Evolutionary conservation across 2,797 vertebrate genomes (phyloP), one percentile per base, ranked within the genome.

Genomic region (Rhynchotus rufescens): DNA sequence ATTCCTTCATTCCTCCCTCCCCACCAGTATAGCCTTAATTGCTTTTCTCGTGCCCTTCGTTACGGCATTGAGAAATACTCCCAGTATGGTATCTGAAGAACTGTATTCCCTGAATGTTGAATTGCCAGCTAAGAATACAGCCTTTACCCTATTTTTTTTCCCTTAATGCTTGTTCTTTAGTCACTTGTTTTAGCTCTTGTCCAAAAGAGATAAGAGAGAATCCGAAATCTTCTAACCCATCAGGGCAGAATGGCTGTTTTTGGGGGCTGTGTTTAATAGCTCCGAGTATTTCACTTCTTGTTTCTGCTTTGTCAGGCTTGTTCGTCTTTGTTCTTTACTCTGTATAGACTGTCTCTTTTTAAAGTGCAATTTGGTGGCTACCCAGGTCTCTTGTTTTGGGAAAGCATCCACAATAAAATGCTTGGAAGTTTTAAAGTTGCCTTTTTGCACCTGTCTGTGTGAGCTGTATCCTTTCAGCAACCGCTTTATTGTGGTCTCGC

Each of bases 141-240:
- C 44, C 57, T 68, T 65, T 80, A 0, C 75, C 87, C 52, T 72
- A 21, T 51, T 61, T 45, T 49, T 61, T 66, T 10, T 75, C 89
- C 85, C 78, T 42, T 77, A 38, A 6, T 8, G 3, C n/a, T 78
- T 62, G 4, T 56, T 75, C 59, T 61, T 10, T 76, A 67, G 60
- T 69, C 26, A 32, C 64, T 79, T 92, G 26, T 20, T 52, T 72
- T 56, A 94, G 47, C 44, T 83, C 86, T 72, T 62, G 25, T 60
- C 30, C 56, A 69, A 68, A 93, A 59, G 59, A 83, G 38, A 47
- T 22, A 71, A 59, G 49, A 38, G 2, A 61, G 56, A 64, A 78
- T 49, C 59, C 40, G 47, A 80, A 75, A 32, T 80, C 21, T 54
- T 80, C 25, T 26, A 52, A 73, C 28, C 54, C 7, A 17, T 14